Conservation (phyloP, 2,797 vertebrate species). For the Danio choprae region DNA sequence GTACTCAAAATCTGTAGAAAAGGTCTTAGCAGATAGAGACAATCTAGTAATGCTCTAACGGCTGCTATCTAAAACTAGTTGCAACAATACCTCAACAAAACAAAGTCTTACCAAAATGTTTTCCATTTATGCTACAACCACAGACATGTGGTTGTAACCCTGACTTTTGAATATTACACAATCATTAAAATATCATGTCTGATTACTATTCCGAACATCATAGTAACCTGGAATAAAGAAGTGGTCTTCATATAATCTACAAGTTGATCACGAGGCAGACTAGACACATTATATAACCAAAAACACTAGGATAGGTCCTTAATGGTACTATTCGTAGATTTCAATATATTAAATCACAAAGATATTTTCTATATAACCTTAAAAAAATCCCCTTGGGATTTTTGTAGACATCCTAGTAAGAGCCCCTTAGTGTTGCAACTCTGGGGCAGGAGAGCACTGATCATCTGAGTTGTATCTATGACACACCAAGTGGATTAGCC, state of each 20-base stretch:
- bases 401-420: slow-evolving; percentile 20
- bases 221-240: background rate
- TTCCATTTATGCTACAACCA: too few species aligned
- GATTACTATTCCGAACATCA: background rate
- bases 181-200: background rate
- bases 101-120: too few species aligned
- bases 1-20: too few species aligned
- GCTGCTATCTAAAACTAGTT: too few species aligned
- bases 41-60: too few species aligned
- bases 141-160: background rate
- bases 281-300: background rate
- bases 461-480: slow-evolving; percentile 18
- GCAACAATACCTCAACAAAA: too few species aligned
- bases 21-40: too few species aligned
- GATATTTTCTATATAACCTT: slow-evolving; percentile 8
- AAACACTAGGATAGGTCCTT: background rate
- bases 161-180: background rate
- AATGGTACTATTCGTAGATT: background rate
- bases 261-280: background rate
- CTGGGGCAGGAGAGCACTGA: background rate
- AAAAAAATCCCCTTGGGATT: slow-evolving; percentile 54
- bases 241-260: background rate
- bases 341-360: background rate
- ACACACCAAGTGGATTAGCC: background rate
- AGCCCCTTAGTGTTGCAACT: slow-evolving; percentile 35